phyloP scores from a whole-genome alignment of 1,140 invertebrate species.

The Araneus ventricosus region DNA sequence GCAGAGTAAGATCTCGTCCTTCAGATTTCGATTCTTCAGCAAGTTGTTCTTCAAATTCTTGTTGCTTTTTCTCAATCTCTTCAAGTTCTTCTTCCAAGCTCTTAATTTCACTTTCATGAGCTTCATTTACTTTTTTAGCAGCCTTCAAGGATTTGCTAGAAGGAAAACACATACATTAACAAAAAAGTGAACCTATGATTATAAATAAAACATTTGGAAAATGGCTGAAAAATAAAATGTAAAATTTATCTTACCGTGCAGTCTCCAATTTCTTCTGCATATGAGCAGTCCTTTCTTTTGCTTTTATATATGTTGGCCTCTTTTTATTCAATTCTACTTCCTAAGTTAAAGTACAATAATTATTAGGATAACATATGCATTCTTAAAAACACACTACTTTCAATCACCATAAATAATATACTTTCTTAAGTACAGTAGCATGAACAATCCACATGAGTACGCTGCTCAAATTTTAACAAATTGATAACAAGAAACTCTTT shows the following conservation, averaged over 20 bases:
- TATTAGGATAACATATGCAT: too few species aligned
- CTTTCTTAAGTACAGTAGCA: too few species aligned
- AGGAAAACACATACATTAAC: slow-evolving; percentile 72
- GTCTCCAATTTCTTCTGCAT: slow-evolving; percentile 97
- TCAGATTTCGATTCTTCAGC: slow-evolving; percentile 91
- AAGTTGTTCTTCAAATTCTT: slow-evolving; percentile 91
- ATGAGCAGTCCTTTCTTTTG: slow-evolving; percentile 97
- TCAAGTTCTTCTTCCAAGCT: slow-evolving; percentile 92
- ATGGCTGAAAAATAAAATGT: not conserved
- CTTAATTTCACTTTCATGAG: slow-evolving; percentile 90
- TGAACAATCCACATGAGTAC: too few species aligned
- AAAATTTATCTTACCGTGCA: slow-evolving; percentile 83
- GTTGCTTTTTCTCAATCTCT: slow-evolving; percentile 89
- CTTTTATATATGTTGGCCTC: slow-evolving; percentile 97
- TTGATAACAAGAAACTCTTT: too few species aligned
- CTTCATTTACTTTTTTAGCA: slow-evolving; percentile 93
- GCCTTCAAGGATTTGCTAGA: slow-evolving; percentile 91
- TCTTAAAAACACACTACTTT: too few species aligned
- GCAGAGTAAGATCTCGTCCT: slow-evolving; percentile 83
- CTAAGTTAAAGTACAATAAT: slow-evolving; percentile 80
- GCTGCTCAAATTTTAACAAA: too few species aligned
- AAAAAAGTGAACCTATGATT: too few species aligned
- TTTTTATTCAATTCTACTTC: slow-evolving; percentile 97
- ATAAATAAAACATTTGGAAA: not conserved
- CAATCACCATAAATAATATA: too few species aligned